Base-by-base conservation (phyloP, 2,888 invertebrate species). In the Drosophila robusta region DNA sequence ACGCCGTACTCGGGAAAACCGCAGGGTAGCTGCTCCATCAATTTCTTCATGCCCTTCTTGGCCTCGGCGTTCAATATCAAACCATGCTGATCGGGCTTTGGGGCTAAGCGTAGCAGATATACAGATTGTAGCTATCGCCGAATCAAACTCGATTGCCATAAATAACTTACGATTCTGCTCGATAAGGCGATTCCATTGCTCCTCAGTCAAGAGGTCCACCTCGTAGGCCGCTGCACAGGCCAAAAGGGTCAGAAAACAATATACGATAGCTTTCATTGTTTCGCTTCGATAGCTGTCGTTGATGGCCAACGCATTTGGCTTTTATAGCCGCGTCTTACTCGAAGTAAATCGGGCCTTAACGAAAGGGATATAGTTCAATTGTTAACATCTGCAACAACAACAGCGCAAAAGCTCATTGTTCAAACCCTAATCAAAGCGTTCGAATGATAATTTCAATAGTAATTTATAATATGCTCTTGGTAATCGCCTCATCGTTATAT, bases 1-100 rank as follows among this genome's bases (percentile, higher is more conserved):
- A 91, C 66, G 14, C 88, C 89, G 47, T 86, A 79, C 32, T 85
- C 71, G 3, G 90, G 90, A 67, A 87, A 91, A n/a, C 91, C 91
- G 39, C 91, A 91, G 34, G 91, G 91, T 77, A 91, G 72, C 56
- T 90, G 90, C 3, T 77, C 60, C 32, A 89, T 8, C 9, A 88
- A 8, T 26, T 82, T 80, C 4, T 75, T 74, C 3, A 91, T 8
- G 0, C 70, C 78, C 55, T 89, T 90, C 67, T 90, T 91, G 22
- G 76, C 91, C 55, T 89, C 83, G 0, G 72, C 67, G 39, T 90
- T 90, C 49, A 91, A 66, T 24, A 91, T 87, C 76, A 87, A 63
- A 12, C 91, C 90, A 9, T 66, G 58, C 4, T 62, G 46, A 62
- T 80, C 81, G 16, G 80, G 69, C n/a, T 75, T 34, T 0, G 38